Conservation (phyloP, 1,140 invertebrate genomes). For the Mercenaria mercenaria region DNA sequence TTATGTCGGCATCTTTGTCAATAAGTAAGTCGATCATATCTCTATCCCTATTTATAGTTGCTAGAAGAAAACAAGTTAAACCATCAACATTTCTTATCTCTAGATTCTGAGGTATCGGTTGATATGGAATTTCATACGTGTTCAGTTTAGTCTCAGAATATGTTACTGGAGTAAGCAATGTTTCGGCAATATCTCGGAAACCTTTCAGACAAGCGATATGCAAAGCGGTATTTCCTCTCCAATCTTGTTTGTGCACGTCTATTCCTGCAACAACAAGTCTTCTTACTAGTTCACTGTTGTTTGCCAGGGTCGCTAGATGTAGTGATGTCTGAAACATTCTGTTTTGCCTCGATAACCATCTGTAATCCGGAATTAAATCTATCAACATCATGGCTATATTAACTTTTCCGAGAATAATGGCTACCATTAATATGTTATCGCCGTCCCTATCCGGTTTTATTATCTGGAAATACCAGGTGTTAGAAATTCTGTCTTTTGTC, state of each 20-base stretch:
- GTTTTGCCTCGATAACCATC: slow-evolving; percentile 43
- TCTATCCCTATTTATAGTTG: slow-evolving; percentile 25
- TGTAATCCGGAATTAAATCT: neutral
- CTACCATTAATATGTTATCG: neutral
- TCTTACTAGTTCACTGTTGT: slow-evolving; percentile 89
- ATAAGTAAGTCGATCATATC: slow-evolving; percentile 60
- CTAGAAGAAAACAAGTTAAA: slow-evolving; percentile 89
- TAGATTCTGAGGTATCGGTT: slow-evolving; percentile 86
- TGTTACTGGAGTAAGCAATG: slow-evolving; percentile 56
- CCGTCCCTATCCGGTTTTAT: slow-evolving; percentile 38
- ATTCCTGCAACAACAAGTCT: slow-evolving; percentile 90
- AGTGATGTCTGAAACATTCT: slow-evolving; percentile 88
- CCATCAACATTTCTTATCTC: slow-evolving; percentile 93
- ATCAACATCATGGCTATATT: slow-evolving; percentile 20
- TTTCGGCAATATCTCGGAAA: slow-evolving; percentile 89
- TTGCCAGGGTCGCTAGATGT: slow-evolving; percentile 91
- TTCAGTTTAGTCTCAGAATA: slow-evolving; percentile 62
- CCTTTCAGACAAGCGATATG: slow-evolving; percentile 93
- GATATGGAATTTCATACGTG: slow-evolving; percentile 79
- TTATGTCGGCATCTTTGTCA: slow-evolving; percentile 88
- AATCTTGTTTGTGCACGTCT: slow-evolving; percentile 70
- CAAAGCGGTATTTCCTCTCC: slow-evolving; percentile 89
- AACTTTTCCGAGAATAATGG: slow-evolving; percentile 7
- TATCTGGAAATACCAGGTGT: neutral
- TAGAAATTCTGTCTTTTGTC: neutral